Evolutionary conservation across 1,140 invertebrate species (phyloP).

Genomic region (Adoxophyes honmai): DNA sequence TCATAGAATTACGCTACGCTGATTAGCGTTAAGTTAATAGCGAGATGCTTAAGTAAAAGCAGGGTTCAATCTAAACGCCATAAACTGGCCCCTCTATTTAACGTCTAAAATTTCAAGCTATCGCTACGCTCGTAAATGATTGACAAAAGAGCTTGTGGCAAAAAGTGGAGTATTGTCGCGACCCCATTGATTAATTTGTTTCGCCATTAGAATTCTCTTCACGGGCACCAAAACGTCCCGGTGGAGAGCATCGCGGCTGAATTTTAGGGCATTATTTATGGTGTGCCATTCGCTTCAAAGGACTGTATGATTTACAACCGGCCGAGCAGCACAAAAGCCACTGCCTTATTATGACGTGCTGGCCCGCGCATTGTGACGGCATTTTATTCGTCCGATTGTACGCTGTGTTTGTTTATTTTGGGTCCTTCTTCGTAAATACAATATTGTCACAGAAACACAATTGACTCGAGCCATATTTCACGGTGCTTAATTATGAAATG

Average conservation of each 20-base stretch:
- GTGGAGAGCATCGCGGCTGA: conserved; percentile 43
- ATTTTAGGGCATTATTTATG: conserved; percentile 70
- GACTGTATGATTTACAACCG: conserved; percentile 69
- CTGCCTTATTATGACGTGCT: conserved; percentile 72
- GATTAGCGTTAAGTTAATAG: conserved; percentile 11
- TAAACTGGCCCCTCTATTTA: conserved; percentile 24
- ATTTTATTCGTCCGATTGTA: conserved; percentile 69
- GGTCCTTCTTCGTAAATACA: conserved; percentile 65
- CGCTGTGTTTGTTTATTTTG: conserved; percentile 71
- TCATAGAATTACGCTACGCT: conserved; percentile 13
- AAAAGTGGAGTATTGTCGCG: conserved; percentile 42
- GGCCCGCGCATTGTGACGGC: conserved; percentile 64
- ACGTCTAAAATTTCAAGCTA: conserved; percentile 20
- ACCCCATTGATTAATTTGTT: conserved; percentile 64
- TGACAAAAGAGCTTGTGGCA: conserved; percentile 27
- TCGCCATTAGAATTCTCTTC: conserved; percentile 57
- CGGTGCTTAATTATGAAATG: conserved; percentile 53
- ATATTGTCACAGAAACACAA: conserved; percentile 61
- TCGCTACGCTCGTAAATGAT: conserved; percentile 26
- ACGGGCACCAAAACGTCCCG: conserved; percentile 44
- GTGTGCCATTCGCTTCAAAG: conserved; percentile 66
- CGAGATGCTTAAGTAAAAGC: conserved; percentile 15
- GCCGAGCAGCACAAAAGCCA: conserved; percentile 55
- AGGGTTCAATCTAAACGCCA: conserved; percentile 21
- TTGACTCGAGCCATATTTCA: conserved; percentile 62